Evolutionary conservation across 2,113 vertebrate genomes (phyloP), one percentile per base, ranked within the genome.

Genomic region (Epinephelus fuscoguttatus): DNA sequence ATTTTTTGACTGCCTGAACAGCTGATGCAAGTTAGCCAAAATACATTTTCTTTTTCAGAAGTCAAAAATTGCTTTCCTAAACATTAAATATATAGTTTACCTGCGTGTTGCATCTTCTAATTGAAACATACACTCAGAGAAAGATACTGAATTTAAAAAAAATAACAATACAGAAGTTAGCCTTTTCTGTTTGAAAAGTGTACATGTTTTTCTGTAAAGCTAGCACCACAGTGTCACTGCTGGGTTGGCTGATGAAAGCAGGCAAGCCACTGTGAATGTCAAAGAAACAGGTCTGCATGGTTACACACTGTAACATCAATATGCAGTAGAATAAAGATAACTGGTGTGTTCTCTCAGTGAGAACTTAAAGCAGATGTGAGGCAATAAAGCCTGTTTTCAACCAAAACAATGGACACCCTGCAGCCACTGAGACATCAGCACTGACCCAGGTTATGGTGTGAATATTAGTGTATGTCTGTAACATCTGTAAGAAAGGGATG

Each of bases 191-290:
- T 70, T 64, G 8, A 52, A 64, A 55, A 17, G 21, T 47, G 42
- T 56, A 27, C 10, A 45, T 76, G 30, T 45, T 57, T 67, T 60
- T 72, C 19, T 33, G 12, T 68, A 55, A 55, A 45, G 18, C 40
- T 23, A 25, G 19, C 55, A 37, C 42, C 42, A 13, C 21, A 15
- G 75, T 72, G 70, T 74, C 9, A 55, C 37, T 19, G 23, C 57
- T 66, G 25, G 70, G 66, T 78, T 66, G 63, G 30, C 69, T 82
- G 79, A 78, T 75, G 70, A 82, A 82, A 79, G 40, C 55, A 67
- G 50, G 21, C 4, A 57, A 70, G n/a, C 74, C 70, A 62, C 30
- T 50, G 0, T 61, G 19, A 33, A 21, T 68, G 40, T 81, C 52
- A 59, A 25, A 56, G 42, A 73, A 49, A 55, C 57, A 53, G 52